Evolutionary conservation across 2,113 vertebrate species (phyloP).

Genomic region (Cephalopterus ornatus): DNA sequence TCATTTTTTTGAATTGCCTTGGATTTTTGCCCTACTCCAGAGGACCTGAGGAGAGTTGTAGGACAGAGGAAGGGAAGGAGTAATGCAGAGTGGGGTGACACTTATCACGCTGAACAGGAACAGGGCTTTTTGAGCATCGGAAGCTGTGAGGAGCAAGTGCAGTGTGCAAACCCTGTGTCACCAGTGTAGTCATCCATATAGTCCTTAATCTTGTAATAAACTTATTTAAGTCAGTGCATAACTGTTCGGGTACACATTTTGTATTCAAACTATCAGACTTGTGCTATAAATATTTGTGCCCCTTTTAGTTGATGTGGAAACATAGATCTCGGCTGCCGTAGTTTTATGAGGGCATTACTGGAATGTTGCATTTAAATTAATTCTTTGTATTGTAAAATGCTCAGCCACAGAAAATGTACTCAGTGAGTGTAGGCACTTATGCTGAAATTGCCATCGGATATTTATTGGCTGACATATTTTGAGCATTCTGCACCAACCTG

Average conservation of each 20-base stretch:
- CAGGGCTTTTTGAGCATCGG: background rate
- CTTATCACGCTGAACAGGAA: accelerated
- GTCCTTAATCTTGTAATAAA: accelerated
- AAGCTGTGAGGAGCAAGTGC: background rate
- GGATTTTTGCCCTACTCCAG: background rate
- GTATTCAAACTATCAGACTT: background rate
- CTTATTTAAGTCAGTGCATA: background rate
- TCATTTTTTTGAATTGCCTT: background rate
- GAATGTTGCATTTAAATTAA: background rate
- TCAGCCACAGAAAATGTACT: background rate
- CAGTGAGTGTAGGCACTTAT: accelerated
- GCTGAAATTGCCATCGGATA: background rate
- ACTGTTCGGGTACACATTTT: accelerated
- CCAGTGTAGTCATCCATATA: background rate
- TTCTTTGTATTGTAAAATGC: background rate
- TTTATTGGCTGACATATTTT: background rate
- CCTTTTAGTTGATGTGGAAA: background rate
- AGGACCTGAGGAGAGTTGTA: background rate
- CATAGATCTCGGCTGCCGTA: background rate
- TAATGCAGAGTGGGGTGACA: background rate
- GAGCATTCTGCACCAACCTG: background rate
- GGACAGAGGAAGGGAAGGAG: background rate
- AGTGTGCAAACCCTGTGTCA: background rate
- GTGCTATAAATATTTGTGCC: background rate
- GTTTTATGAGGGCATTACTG: background rate